Base-by-base conservation (phyloP, 2,888 invertebrate genomes). In the Bellardia pandia region DNA sequence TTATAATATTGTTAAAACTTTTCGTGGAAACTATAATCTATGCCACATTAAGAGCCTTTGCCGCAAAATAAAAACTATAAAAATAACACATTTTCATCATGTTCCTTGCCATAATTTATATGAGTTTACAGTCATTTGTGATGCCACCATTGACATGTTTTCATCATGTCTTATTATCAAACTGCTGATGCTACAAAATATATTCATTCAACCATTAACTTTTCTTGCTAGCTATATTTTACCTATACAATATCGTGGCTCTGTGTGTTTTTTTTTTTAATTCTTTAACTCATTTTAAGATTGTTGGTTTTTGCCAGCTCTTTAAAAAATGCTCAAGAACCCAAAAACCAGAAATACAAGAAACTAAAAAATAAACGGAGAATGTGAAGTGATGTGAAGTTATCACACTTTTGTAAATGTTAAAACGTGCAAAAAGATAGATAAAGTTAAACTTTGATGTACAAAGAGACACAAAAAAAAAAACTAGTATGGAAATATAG, bases 351-450 rank as follows among this genome's bases (percentile, higher is more conserved):
- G 5, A 42, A 37, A 37, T 37, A 23, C 23, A 23, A 33, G 13
- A 62, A 62, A n/a, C 37, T 7, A 62, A n/a, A 62, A 62, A 23
- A 2, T 62, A 37, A 37, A 62, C 62, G 37, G 7, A 37, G 58
- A 68, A 56, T 45, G 33, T 60, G 33, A 58, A 45, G 51, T 51
- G 51, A 56, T 45, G 58, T 62, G 53, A 51, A 75, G n/a, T 23
- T 69, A 66, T 69, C 75, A 33, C 42, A 60, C 60, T 71, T 83
- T 83, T 48, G n/a, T 62, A 56, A 80, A 83, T 83, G 62, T 23
- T 83, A 64, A 83, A 71, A 83, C 76, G 76, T 83, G 76, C 76
- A 76, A 66, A 74, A 66, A 64, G 45, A 80, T 64, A 80, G 56
- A 45, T 68, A 66, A 78, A 78, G 14, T 76, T 76, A 16, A 62